These are phyloP conservation scores for Reinhardtius hippoglossoides DNA, from an alignment of 2,113 vertebrate species.

Conservation along the genomic window DNA sequence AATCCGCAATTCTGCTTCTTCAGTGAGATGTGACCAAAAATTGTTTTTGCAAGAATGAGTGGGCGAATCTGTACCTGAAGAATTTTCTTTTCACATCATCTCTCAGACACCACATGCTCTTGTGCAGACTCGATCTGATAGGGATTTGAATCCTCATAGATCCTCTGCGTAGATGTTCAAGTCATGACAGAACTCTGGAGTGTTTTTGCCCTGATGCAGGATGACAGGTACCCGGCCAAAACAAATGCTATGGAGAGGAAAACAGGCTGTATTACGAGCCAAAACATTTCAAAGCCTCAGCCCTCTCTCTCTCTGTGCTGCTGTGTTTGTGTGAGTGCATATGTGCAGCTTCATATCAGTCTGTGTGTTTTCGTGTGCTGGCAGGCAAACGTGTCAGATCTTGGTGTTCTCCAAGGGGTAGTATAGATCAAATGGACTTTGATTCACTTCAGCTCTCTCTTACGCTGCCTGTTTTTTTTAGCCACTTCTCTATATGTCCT, in stretches of 20 bases:
- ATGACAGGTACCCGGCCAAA: constrained; percentile 20
- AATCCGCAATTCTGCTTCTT: background rate
- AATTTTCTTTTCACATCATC: background rate
- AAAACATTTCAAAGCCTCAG: background rate
- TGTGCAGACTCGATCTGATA: background rate
- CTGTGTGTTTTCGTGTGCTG: background rate
- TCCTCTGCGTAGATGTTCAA: background rate
- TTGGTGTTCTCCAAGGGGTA: too few species aligned
- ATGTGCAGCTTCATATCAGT: background rate
- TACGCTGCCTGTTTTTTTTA: too few species aligned
- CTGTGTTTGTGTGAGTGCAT: constrained; percentile 9
- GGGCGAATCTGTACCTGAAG: background rate
- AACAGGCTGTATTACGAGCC: background rate
- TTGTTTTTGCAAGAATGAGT: background rate
- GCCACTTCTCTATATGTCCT: too few species aligned
- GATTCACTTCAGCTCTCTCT: background rate
- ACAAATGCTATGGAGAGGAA: too few species aligned
- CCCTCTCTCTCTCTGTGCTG: background rate
- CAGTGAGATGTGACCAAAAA: background rate
- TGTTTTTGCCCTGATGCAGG: constrained; percentile 17
- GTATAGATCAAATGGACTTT: background rate
- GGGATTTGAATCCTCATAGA: background rate
- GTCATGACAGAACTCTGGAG: constrained; percentile 1
- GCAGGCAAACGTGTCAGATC: background rate
- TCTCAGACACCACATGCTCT: background rate